Base-by-base conservation (phyloP, 2,888 invertebrate genomes). In the Tetragnatha montana region DNA sequence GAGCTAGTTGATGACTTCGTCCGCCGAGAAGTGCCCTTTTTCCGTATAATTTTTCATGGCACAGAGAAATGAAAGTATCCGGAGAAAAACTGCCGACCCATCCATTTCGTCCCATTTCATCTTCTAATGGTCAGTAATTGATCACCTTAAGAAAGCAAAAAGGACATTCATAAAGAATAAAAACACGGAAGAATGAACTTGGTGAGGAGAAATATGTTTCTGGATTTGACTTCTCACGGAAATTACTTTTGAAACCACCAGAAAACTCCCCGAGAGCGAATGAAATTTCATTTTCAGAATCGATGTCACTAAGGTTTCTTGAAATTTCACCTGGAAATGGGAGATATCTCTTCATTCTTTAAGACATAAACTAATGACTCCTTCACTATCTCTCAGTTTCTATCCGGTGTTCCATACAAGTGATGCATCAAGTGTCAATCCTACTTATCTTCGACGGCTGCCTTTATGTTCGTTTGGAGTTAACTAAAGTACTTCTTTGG, bases 111-210 rank as follows among this genome's bases (percentile, higher is more conserved):
- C 50, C 76, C 50, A 50, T 76, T 76, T 76, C 76, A 76, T 76
- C 76, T 49, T 47, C 35, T 76, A 76, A 76, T 76, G 76, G 76
- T 76, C 50, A 76, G 76, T 76, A 76, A 76, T 76, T 76, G 76
- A 76, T 76, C 17, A 50, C 50, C 47, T 50, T 47, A 50, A 76
- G 50, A 76, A 76, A 21, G 60, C 17, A 60, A 60, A 35, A 60
- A 60, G 60, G 12, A 76, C 49, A 22, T 49, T 19, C 50, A 76
- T 50, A 50, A 76, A 76, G 50, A 76, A 49, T 76, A 76, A 74
- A 74, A 35, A 74, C 14, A 74, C 8, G 50, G 49, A 76, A 76
- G 76, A 76, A 74, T 74, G 76, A 50, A 76, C n/a, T 76, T n/a
- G 19, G 19, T 10, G 22, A 8, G 6, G 19, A 47, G 50, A 50